phyloP scores from a whole-genome alignment of 2,797 vertebrate species.

The Pipistrellus pipistrellus region DNA sequence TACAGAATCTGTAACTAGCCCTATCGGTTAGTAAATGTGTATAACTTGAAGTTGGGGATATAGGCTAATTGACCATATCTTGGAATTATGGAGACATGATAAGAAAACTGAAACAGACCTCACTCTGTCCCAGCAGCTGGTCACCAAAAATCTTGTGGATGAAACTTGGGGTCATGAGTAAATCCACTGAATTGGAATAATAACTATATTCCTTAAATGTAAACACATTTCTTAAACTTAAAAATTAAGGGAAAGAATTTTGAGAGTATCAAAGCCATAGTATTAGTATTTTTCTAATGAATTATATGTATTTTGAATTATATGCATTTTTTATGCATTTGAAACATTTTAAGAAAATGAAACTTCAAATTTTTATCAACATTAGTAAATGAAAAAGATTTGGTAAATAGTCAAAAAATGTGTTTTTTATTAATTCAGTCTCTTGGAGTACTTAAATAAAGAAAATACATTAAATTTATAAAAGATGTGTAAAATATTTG shows the following conservation, averaged over 20 bases:
- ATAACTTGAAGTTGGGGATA: neutral
- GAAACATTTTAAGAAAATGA: slow-evolving; percentile 26
- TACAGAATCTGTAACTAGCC: neutral
- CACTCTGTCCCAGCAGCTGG: neutral
- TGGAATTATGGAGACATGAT: neutral
- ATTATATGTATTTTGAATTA: neutral
- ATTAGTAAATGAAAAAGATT: slow-evolving; percentile 44
- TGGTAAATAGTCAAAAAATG: neutral
- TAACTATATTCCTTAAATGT: neutral
- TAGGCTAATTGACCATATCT: neutral
- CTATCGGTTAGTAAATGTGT: neutral
- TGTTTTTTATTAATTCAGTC: slow-evolving; percentile 49
- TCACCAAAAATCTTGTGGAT: neutral
- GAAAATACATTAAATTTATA: slow-evolving; percentile 27
- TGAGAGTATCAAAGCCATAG: neutral
- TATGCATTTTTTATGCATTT: neutral
- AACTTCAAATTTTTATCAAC: slow-evolving; percentile 20
- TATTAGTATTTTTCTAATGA: slow-evolving; percentile 14
- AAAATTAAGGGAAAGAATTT: neutral
- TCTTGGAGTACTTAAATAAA: slow-evolving; percentile 10
- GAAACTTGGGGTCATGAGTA: neutral
- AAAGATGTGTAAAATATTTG: slow-evolving; percentile 38
- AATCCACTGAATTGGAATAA: neutral
- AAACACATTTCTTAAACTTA: neutral
- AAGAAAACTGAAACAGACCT: neutral